These are phyloP conservation scores for Pteromalus puparum DNA, from an alignment of 1,140 invertebrate species.

Conservation along the genomic window DNA sequence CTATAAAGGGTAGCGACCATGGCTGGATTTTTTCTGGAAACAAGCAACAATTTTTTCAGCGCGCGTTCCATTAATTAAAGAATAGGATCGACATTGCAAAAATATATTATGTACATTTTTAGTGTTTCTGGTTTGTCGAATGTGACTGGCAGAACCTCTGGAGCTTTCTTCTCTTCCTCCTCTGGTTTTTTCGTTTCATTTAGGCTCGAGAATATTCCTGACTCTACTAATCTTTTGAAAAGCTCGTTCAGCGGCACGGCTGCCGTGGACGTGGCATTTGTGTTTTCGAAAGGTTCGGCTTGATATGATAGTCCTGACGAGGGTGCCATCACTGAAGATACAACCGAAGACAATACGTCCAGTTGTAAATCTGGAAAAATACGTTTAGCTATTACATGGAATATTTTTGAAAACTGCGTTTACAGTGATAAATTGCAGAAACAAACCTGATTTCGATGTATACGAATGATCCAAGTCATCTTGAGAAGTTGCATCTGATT, in stretches of 20 bases:
- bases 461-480: constrained; percentile 65
- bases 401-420: background rate
- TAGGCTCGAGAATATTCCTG: constrained; percentile 84
- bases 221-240: constrained; percentile 88
- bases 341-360: constrained; percentile 80
- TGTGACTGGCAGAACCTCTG: constrained; percentile 79
- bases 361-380: constrained; percentile 69
- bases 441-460: constrained; percentile 62
- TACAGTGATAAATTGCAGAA: background rate
- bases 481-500: constrained; percentile 68
- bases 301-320: constrained; percentile 77
- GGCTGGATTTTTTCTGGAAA: constrained; percentile 79
- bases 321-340: constrained; percentile 79
- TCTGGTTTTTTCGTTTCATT: constrained; percentile 70
- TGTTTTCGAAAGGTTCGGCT: constrained; percentile 68
- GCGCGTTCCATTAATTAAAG: constrained; percentile 32
- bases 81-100: background rate
- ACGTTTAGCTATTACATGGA: background rate
- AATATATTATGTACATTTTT: constrained; percentile 79
- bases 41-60: constrained; percentile 14
- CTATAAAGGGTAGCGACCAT: constrained; percentile 84
- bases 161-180: constrained; percentile 72
- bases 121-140: constrained; percentile 83
- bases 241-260: constrained; percentile 81
- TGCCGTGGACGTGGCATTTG: constrained; percentile 64